Percentiles rank a stretch among this genome's conserved stretches.
These are phyloP conservation scores for Doryteuthis pealeii DNA, from an alignment of 1,140 invertebrate genomes.

Conservation along the genomic window DNA sequence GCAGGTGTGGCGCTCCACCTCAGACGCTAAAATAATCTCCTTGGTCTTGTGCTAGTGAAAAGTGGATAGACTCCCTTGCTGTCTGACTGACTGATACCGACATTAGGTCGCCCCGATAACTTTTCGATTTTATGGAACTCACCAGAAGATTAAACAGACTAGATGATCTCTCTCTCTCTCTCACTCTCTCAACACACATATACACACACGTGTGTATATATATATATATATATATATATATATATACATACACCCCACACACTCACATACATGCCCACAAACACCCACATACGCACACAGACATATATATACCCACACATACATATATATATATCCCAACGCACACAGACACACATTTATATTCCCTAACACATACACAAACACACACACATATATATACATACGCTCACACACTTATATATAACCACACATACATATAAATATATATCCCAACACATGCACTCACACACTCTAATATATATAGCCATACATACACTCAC, in stretches of 20 bases:
- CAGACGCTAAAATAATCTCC: too few species aligned
- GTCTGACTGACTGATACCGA: too few species aligned
- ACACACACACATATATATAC: background rate
- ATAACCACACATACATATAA: background rate
- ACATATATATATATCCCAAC: background rate
- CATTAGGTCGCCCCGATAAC: too few species aligned
- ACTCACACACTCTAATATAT: background rate
- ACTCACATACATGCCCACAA: background rate
- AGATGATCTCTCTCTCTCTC: too few species aligned
- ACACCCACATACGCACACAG: background rate
- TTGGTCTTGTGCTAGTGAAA: too few species aligned
- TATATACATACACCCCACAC: background rate
- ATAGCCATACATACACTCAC: background rate
- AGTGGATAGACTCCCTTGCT: too few species aligned
- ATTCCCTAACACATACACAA: background rate
- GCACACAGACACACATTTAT: background rate
- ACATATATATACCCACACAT: background rate
- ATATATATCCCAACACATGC: background rate
- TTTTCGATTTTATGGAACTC: too few species aligned
- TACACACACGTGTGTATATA: too few species aligned
- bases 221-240: background rate
- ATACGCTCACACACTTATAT: background rate
- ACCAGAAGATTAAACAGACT: too few species aligned
- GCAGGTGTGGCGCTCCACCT: too few species aligned
- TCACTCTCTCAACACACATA: too few species aligned